phyloP scores from a whole-genome alignment of 1,140 invertebrate genomes.

The Campoletis sonorensis region DNA sequence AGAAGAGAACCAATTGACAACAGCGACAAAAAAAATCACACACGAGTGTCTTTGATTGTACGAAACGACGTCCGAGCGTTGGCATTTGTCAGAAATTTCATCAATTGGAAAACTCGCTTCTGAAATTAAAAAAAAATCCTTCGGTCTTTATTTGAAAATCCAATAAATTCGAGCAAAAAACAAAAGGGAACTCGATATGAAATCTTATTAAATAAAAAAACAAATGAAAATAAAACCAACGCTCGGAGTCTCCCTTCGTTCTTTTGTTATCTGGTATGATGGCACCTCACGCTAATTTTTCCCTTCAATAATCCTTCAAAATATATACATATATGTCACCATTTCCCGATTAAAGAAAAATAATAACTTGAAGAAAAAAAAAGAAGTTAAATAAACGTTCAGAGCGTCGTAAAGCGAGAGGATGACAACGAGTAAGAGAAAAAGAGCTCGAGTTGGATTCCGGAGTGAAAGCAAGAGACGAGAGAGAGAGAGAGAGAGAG shows the following conservation, averaged over 20 bases:
- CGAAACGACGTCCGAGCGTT: conserved; percentile 70
- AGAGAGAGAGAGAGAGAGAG: not conserved
- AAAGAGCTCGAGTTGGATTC: conserved; percentile 1
- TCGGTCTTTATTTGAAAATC: no score
- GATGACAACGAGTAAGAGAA: not conserved
- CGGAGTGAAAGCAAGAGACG: not conserved
- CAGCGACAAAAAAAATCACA: conserved; percentile 29
- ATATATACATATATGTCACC: conserved; percentile 24
- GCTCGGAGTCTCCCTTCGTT: conserved; percentile 71
- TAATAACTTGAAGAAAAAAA: no score
- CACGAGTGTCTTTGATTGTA: conserved; percentile 67
- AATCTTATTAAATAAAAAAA: conserved; percentile 11
- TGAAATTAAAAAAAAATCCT: no score
- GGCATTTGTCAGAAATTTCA: conserved; percentile 46
- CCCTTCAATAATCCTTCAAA: conserved; percentile 36
- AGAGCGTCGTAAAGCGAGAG: conserved; percentile 40
- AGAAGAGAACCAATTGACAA: conserved; percentile 13
- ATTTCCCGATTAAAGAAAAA: conserved; percentile 33
- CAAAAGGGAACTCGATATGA: no score
- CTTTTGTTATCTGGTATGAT: conserved; percentile 76
- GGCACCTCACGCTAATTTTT: conserved; percentile 74
- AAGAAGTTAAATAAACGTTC: not conserved
- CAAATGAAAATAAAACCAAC: conserved; percentile 64
- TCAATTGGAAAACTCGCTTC: no score
- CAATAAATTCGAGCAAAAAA: no score